Evolutionary conservation across 1,140 invertebrate genomes (phyloP), one percentile per base, ranked within the genome.

Genomic region (Orussus abietinus): DNA sequence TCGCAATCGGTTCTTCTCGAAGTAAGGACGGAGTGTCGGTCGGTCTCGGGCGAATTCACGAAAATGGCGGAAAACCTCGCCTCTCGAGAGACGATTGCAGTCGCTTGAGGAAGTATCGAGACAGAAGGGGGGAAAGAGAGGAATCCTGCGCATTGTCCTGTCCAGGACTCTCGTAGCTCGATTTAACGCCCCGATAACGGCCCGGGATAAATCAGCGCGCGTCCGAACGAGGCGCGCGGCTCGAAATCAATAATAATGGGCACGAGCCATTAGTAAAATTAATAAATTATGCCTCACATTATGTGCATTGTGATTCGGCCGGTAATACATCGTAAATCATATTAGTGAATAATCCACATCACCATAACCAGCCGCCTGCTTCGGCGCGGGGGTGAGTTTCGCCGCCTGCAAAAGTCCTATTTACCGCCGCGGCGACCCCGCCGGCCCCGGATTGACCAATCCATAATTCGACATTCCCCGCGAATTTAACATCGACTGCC

Each of bases 341-440:
- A 72, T 74, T 72, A 72, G 68, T 72, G 68, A 74, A 74, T 74
- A 74, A 74, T 74, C 69, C 68, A 64, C 68, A 69, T 70, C 68
- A 71, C 62, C 59, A 63, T 59, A 58, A 60, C 62, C 57, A 56
- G 57, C 48, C 49, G 57, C 30, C 49, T n/a, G n/a, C n/a, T n/a
- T 47, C 49, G 47, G 52, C 53, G 54, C 49, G 50, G 46, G 36
- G 51, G 38, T 30, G 31, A 25, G 49, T 49, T 51, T 54, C 42
- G 41, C 49, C 29, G 26, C 45, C 45, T 41, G 45, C 54, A 57
- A 57, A 57, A 56, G 49, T 57, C 49, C 44, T 41, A 44, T 48
- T 49, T 49, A 48, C n/a, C 22, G 41, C 42, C 42, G 20, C 38
- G 41, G 18, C n/a, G 22, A 26, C 15, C 5, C 5, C 14, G 10